Conservation (phyloP, 2,797 vertebrate species). For the Tangara arthus region DNA sequence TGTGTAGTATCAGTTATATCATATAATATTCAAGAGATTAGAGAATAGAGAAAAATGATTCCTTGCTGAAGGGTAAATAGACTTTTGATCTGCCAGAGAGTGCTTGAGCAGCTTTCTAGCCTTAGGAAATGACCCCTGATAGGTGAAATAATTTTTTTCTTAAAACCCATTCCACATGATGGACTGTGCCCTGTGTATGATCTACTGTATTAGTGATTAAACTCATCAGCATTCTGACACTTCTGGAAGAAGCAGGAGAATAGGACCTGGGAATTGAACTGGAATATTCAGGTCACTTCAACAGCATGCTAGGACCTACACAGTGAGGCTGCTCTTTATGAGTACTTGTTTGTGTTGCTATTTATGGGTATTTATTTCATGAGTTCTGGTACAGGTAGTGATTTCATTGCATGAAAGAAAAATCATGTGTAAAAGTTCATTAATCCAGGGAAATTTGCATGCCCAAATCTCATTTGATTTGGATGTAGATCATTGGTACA, state of each 20-base stretch:
- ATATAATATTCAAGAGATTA: slow-evolving; percentile 29
- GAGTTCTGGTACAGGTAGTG: neutral
- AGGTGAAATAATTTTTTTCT: slow-evolving; percentile 6
- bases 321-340: neutral
- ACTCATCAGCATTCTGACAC: neutral
- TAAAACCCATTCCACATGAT: neutral
- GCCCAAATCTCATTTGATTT: neutral
- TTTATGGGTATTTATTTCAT: neutral
- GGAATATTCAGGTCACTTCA: neutral
- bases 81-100: slow-evolving; percentile 26
- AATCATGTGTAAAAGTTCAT: neutral
- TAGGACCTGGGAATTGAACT: neutral
- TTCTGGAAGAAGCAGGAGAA: neutral
- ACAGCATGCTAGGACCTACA: neutral
- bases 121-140: slow-evolving; percentile 31
- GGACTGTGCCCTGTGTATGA: neutral
- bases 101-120: slow-evolving; percentile 1
- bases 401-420: neutral
- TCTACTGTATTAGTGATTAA: neutral
- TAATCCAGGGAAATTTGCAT: neutral
- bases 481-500: neutral
- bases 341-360: neutral
- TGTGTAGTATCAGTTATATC: neutral
- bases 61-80: slow-evolving; percentile 42
- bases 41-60: slow-evolving; percentile 29